Base-by-base conservation (phyloP, 2,888 invertebrate species). In the Branchellion lobata region DNA sequence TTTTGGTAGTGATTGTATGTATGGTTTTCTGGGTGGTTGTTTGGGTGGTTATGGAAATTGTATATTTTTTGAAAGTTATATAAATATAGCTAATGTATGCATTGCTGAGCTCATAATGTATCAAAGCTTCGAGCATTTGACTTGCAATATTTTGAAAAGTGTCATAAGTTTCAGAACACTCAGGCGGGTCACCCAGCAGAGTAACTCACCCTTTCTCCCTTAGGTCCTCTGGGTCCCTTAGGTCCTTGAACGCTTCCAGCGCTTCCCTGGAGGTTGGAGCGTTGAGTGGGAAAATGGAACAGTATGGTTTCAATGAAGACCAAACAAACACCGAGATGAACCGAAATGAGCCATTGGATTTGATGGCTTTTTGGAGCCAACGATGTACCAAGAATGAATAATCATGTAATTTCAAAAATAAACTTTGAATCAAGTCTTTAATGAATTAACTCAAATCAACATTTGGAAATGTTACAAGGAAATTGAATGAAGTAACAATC, bases 161-260 rank as follows among this genome's bases (percentile, higher is more conserved):
- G n/a, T n/a, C n/a, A n/a, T n/a, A n/a, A n/a, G n/a, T n/a, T n/a
- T n/a, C n/a, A n/a, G n/a, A n/a, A n/a, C n/a, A n/a, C n/a, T n/a
- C n/a, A n/a, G n/a, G n/a, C n/a, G n/a, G n/a, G n/a, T n/a, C n/a
- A n/a, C n/a, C n/a, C n/a, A n/a, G n/a, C n/a, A n/a, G n/a, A n/a
- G n/a, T n/a, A n/a, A n/a, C 61, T 47, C 27, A 80, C 81, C 80
- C 61, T 74, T 65, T 79, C 80, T n/a, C 92, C 92, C 18, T 88
- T 86, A 0, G 89, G 88, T 1, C 92, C 91, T 29, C 88, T 87
- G 24, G 89, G 86, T 8, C 92, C 93, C 21, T 36, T 34, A 5
- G 76, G 76, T 47, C 80, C 78, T 69, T 71, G 40, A 0, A 51
- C 71, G 29, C 47, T 47, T 40, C 69, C 78, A 14, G 71, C 5